These are phyloP conservation scores for Actenoides lindsayi DNA, from an alignment of 2,113 vertebrate species.

Conservation along the genomic window DNA sequence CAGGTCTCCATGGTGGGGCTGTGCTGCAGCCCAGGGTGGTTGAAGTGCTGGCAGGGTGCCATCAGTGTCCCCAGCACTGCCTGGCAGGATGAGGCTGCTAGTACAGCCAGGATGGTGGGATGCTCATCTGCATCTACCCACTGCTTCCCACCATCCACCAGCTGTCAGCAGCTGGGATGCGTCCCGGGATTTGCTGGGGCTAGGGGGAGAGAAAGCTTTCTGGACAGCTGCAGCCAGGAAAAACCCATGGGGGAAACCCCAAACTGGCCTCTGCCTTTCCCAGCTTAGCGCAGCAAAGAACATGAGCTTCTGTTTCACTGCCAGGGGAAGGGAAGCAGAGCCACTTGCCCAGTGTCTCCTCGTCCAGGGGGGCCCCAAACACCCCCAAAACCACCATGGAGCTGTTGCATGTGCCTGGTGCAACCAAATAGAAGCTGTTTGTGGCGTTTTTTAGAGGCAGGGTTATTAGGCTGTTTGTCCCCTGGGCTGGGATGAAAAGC, in stretches of 20 bases:
- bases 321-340: rapidly evolving
- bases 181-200: background rate
- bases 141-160: background rate
- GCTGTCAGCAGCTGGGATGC: background rate
- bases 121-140: background rate
- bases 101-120: rapidly evolving
- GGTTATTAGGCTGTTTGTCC: rapidly evolving
- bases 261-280: background rate
- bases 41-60: rapidly evolving
- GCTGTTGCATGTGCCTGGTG: rapidly evolving
- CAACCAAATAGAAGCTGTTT: background rate
- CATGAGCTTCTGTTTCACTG: background rate
- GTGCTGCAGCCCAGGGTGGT: background rate
- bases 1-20: background rate
- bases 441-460: rapidly evolving
- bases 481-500: background rate
- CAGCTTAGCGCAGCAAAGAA: background rate
- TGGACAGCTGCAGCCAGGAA: background rate
- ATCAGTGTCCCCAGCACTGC: rapidly evolving
- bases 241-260: background rate
- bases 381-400: background rate
- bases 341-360: background rate
- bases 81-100: rapidly evolving
- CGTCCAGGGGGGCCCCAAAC: rapidly evolving
- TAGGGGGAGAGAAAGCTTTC: background rate